Percentiles rank a stretch among this genome's conserved stretches.
phyloP scores from a whole-genome alignment of 2,888 invertebrate species.

The Coecobrya sp. region DNA sequence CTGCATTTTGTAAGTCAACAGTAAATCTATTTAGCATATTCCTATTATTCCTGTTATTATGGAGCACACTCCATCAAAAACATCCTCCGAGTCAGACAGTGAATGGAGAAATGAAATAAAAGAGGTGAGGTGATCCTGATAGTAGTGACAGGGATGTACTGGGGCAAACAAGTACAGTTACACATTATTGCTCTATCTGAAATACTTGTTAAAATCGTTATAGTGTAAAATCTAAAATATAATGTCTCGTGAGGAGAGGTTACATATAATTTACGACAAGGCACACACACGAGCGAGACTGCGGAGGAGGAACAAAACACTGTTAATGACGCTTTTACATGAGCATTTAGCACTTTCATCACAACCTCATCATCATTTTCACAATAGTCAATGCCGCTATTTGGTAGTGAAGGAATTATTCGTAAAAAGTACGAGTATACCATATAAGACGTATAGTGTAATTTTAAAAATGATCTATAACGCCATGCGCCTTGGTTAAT shows the following conservation, averaged over 20 bases:
- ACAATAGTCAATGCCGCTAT: background rate
- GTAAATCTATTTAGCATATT: slow-evolving; percentile 3
- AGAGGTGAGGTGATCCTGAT: too few species aligned
- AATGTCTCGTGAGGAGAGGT: too few species aligned
- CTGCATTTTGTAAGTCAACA: background rate
- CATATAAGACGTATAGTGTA: too few species aligned
- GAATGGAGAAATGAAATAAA: background rate
- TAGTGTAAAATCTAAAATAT: too few species aligned
- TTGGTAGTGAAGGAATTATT: background rate
- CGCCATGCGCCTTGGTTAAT: too few species aligned
- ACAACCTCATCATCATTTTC: background rate
- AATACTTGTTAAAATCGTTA: too few species aligned
- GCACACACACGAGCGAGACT: background rate
- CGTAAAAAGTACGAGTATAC: background rate
- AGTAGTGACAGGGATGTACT: too few species aligned
- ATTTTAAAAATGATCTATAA: too few species aligned
- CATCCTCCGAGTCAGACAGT: background rate
- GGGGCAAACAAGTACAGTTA: too few species aligned
- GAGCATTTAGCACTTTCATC: slow-evolving; percentile 55
- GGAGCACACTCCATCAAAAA: background rate
- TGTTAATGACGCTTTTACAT: slow-evolving; percentile 64
- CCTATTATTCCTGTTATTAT: background rate
- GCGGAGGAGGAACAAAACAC: background rate
- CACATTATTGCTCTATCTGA: too few species aligned
- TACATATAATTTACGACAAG: too few species aligned